phyloP scores from a whole-genome alignment of 2,888 invertebrate genomes.

The Fragum whitleyi region DNA sequence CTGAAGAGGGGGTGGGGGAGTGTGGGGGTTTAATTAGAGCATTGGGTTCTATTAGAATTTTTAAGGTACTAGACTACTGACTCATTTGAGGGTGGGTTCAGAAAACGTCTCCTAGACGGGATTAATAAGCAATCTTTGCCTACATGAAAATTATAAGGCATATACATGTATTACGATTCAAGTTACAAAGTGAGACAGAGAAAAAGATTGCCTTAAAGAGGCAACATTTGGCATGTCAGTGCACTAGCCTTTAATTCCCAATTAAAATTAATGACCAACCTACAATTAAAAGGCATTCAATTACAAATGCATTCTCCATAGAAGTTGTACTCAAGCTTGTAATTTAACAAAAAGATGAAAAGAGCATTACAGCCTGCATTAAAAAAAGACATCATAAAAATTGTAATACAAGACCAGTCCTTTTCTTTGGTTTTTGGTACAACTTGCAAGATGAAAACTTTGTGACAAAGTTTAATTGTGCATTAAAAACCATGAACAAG shows the following conservation, averaged over 20 bases:
- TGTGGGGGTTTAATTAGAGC: too few relatives aligned
- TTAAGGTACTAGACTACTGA: too few relatives aligned
- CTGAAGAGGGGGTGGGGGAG: too few relatives aligned
- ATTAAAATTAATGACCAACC: slow-evolving; percentile 16
- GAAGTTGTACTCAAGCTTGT: background rate
- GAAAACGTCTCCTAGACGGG: too few relatives aligned
- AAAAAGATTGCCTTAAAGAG: too few relatives aligned
- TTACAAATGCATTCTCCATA: slow-evolving; percentile 8
- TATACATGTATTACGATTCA: too few relatives aligned
- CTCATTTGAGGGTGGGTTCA: too few relatives aligned
- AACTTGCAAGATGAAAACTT: background rate
- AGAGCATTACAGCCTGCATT: background rate
- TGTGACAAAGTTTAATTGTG: slow-evolving; percentile 10
- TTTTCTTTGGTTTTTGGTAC: background rate
- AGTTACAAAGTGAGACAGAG: too few relatives aligned
- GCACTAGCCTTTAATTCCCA: background rate
- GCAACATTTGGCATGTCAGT: slow-evolving; percentile 20
- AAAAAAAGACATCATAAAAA: slow-evolving; percentile 2
- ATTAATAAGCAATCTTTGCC: too few relatives aligned
- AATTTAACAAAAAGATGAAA: slow-evolving; percentile 17
- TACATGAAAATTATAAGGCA: too few relatives aligned
- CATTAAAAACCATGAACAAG: slow-evolving; percentile 10
- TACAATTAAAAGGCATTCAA: slow-evolving; percentile 17
- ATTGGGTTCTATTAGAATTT: too few relatives aligned
- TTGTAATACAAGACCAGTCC: slow-evolving; percentile 9